A percentile compares a stretch with the other conserved stretches of the same genome.
Conservation (phyloP, 2,113 vertebrate genomes). For the Tragelaphus scriptus region DNA sequence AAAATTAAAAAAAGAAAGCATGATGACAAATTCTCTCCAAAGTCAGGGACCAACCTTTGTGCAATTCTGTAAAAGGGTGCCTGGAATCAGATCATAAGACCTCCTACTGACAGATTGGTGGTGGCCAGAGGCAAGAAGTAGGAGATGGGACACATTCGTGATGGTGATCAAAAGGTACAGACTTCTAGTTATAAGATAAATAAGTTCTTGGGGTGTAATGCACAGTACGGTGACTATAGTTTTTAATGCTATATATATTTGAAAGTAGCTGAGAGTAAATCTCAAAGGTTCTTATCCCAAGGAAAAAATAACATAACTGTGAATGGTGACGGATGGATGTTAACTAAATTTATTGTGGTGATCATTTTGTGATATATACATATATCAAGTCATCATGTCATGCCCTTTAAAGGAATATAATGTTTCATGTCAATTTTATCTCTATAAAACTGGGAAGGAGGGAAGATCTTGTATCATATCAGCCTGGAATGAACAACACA, state of each 20-base stretch:
- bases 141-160: not conserved
- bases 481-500: not conserved
- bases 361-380: not conserved
- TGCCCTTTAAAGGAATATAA: not conserved
- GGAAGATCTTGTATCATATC: not conserved
- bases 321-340: not conserved
- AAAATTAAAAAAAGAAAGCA: not conserved
- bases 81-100: not conserved
- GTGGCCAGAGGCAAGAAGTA: not conserved
- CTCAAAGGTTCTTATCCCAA: not conserved
- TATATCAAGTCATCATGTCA: not conserved
- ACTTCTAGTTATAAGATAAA: not conserved
- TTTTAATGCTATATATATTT: not conserved
- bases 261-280: not conserved
- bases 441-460: not conserved
- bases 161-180: not conserved
- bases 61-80: not conserved
- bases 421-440: not conserved
- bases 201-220: not conserved
- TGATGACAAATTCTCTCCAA: not conserved
- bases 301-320: not conserved
- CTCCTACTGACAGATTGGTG: not conserved
- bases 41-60: not conserved
- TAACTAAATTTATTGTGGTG: not conserved
- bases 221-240: not conserved